Base-by-base conservation (phyloP, 1,140 invertebrate species). In the Pseudomyrmex concolor region DNA sequence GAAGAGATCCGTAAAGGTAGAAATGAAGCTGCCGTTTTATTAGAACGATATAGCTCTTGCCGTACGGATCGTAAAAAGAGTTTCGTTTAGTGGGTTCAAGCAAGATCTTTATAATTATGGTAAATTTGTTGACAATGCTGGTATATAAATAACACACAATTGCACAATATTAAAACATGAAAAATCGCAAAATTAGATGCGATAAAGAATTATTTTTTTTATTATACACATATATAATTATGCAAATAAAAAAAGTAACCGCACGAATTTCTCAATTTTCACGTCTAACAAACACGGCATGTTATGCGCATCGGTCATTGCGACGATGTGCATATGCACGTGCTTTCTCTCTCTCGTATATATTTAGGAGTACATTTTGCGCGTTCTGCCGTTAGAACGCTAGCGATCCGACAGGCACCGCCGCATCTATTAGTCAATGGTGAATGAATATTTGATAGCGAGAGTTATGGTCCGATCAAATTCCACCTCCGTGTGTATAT, bases 391-490 rank as follows among this genome's bases (percentile, higher is more conserved):
- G 51, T 34, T 43, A 73, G 66, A 57, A 78, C 34, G 72, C 51
- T 74, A 78, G 50, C 62, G 62, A 80, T 50, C 88, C 87, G 84
- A 91, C 91, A 89, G 86, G 86, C 82, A 86, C 88, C 84, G 77
- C 83, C 85, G 80, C 85, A 89, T 91, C 89, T 92, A 92, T 92
- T 92, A 92, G 91, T 91, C 90, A 92, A 91, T 91, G 84, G 83
- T 51, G 83, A 84, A 89, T 92, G 89, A 92, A 92, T 92, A 90
- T 92, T 92, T 92, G 88, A 92, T 92, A 83, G 82, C 76, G 80
- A 90, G 89, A 91, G 91, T 92, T 92, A 92, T 90, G 77, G 87
- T 72, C 86, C 89, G 87, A 92, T 92, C 91, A 92, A 92, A 92
- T 90, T 90, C 89, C 81, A 85, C 62, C 81, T 84, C 83, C 83